Evolutionary conservation across 2,113 vertebrate species (phyloP).

Genomic region (Brevimyrus niger): DNA sequence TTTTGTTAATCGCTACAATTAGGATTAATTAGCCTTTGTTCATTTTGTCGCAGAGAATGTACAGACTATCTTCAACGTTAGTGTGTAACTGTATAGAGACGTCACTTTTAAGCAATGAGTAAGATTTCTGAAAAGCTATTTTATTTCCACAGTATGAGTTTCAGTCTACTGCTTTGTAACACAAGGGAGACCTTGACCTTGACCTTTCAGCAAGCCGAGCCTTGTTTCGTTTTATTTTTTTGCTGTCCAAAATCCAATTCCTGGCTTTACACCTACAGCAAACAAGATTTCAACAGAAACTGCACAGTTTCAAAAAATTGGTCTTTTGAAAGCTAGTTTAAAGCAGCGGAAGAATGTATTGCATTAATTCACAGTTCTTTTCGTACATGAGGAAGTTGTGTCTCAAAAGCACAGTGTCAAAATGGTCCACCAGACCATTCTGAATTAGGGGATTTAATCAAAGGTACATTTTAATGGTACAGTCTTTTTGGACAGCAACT

Average conservation of each 20-base stretch:
- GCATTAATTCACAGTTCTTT: neutral
- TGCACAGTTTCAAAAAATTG: neutral
- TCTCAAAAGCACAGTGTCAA: neutral
- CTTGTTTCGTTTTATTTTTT: neutral
- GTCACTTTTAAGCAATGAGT: neutral
- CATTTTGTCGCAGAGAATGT: neutral
- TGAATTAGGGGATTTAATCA: neutral
- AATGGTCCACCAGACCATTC: neutral
- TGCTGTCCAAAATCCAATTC: neutral
- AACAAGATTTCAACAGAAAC: neutral
- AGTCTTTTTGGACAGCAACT: neutral
- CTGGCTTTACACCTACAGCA: neutral
- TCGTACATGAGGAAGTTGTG: neutral
- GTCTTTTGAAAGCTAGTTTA: neutral
- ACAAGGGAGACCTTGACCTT: neutral
- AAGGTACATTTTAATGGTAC: neutral
- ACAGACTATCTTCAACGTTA: neutral
- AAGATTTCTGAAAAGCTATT: neutral
- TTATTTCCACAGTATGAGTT: neutral
- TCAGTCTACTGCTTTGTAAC: neutral
- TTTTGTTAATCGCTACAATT: neutral
- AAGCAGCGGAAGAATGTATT: neutral
- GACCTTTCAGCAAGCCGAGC: neutral
- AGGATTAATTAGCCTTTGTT: neutral
- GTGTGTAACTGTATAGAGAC: neutral